phyloP scores from a whole-genome alignment of 2,797 vertebrate genomes.

The Pachyuromys duprasi region DNA sequence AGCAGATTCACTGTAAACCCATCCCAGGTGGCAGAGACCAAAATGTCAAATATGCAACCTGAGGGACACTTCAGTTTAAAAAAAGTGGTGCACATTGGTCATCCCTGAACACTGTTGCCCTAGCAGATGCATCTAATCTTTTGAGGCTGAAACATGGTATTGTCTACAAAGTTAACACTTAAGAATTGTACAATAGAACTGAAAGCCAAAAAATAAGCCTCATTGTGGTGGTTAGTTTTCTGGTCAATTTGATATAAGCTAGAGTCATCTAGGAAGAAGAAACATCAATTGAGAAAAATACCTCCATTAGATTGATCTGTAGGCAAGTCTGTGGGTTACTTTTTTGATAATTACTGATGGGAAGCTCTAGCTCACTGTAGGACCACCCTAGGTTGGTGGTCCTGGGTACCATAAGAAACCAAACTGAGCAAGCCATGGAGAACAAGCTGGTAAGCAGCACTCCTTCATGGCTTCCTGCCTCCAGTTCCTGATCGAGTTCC shows the following conservation, averaged over 20 bases:
- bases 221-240: background rate
- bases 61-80: background rate
- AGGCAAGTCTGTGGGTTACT: background rate
- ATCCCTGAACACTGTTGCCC: accelerated
- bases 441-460: background rate
- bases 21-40: accelerated
- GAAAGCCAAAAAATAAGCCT: background rate
- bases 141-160: background rate
- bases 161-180: background rate
- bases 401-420: background rate
- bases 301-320: background rate
- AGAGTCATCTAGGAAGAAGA: background rate
- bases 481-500: background rate
- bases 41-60: accelerated
- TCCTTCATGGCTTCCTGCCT: background rate
- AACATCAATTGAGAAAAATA: background rate
- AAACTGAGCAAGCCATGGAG: background rate
- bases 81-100: background rate
- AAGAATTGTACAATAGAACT: background rate
- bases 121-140: background rate
- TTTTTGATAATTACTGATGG: background rate
- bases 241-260: background rate
- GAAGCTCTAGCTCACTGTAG: background rate
- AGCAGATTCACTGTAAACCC: background rate
- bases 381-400: background rate